Conservation (phyloP, 2,888 invertebrate species). For the Callosobruchus maculatus region DNA sequence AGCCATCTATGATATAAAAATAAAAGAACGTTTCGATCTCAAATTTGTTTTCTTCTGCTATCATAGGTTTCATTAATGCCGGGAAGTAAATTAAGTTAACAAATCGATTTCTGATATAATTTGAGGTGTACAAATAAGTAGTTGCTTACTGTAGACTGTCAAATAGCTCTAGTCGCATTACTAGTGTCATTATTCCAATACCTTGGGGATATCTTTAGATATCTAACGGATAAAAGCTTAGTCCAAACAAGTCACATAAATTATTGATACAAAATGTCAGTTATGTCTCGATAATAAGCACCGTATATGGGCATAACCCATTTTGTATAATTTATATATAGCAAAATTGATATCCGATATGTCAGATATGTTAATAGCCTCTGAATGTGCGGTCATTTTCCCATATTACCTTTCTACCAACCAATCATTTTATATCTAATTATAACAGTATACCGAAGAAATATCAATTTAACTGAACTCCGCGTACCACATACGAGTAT, state of each 20-base stretch:
- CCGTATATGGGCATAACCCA: slow-evolving; percentile 13
- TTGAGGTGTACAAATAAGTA: too few relatives aligned
- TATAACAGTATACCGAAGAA: background rate
- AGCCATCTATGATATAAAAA: too few relatives aligned
- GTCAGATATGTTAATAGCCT: background rate
- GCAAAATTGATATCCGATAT: background rate
- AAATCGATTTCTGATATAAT: too few relatives aligned
- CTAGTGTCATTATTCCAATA: too few relatives aligned
- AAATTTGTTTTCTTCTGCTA: too few relatives aligned
- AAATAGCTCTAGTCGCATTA: too few relatives aligned
- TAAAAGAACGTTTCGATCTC: too few relatives aligned
- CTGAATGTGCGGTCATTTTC: background rate
- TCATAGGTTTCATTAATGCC: too few relatives aligned
- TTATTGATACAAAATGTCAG: slow-evolving; percentile 14
- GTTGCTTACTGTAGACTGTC: too few relatives aligned
- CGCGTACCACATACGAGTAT: too few relatives aligned
- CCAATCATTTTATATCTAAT: background rate
- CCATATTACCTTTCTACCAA: background rate
- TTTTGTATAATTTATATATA: slow-evolving; percentile 12
- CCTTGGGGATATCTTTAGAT: background rate
- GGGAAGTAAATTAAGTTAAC: too few relatives aligned
- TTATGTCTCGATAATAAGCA: slow-evolving; percentile 15
- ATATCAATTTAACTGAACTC: background rate
- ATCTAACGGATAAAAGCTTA: background rate
- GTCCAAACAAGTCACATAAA: slow-evolving; percentile 1